These are phyloP conservation scores for Troglohyphantes excavatus DNA, from an alignment of 2,888 invertebrate species.

Conservation along the genomic window DNA sequence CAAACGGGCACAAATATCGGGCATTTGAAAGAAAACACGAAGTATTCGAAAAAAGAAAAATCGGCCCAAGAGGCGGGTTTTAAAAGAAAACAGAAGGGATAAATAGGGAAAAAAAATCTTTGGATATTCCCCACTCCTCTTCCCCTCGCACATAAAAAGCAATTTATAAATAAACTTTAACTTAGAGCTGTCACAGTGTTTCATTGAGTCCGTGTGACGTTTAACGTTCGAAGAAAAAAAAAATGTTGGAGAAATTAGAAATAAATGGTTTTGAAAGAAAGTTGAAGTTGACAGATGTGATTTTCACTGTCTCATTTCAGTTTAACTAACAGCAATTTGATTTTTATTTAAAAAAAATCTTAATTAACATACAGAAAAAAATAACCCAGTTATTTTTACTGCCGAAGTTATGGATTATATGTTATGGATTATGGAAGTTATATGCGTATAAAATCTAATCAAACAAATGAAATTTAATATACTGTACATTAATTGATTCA, in stretches of 20 bases:
- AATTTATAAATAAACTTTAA: slow-evolving; percentile 57
- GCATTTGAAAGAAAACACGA: slow-evolving; percentile 50
- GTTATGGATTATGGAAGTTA: too few species aligned
- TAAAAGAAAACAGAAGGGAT: slow-evolving; percentile 36
- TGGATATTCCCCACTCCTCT: slow-evolving; percentile 30
- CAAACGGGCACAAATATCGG: slow-evolving; percentile 50
- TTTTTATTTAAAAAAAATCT: too few species aligned
- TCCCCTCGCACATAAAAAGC: slow-evolving; percentile 13
- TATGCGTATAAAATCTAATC: too few species aligned
- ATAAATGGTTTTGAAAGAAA: background rate
- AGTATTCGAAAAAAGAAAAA: slow-evolving; percentile 52
- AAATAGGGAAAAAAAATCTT: slow-evolving; percentile 14
- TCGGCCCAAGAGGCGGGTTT: slow-evolving; percentile 22
- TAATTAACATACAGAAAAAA: too few species aligned
- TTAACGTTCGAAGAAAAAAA: slow-evolving; percentile 10
- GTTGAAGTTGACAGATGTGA: slow-evolving; percentile 1
- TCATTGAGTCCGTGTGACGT: background rate
- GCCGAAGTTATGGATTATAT: too few species aligned
- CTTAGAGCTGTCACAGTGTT: slow-evolving; percentile 44
- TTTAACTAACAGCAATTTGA: too few species aligned
- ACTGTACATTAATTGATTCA: too few species aligned
- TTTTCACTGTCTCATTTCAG: too few species aligned
- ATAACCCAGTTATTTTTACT: too few species aligned
- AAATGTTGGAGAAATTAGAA: background rate
- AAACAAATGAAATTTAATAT: too few species aligned